Evolutionary conservation across 2,113 vertebrate species (phyloP), one percentile per base, ranked within the genome.

Genomic region (Hucho hucho): DNA sequence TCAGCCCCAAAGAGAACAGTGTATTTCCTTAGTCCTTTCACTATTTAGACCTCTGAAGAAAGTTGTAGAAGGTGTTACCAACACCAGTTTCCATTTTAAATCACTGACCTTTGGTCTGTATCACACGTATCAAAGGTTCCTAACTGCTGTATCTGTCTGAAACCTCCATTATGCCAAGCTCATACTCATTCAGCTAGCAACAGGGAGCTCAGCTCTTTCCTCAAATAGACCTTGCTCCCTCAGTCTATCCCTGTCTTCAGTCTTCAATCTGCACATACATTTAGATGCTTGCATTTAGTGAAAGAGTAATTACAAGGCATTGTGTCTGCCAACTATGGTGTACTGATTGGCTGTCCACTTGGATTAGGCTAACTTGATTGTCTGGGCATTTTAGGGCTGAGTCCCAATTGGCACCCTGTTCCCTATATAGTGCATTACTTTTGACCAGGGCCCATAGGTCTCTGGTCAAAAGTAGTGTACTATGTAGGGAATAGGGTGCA

Each of bases 271-370:
- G 53, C 69, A 71, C 68, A 78, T 65, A 46, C 64, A 83, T 86
- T 84, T 80, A 81, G 79, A 85, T 85, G 84, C 87, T 85, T 87
- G 87, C 87, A 88, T 87, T 87, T 87, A 84, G 74, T 88, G 87
- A 88, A 88, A 85, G 80, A 75, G 81, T 88, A 88, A 88, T 88
- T 78, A 85, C 49, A 73, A 69, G 69, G 75, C 70, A 85, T 88
- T 87, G 85, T 88, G 70, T 59, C 9, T 28, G 43, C 64, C 65
- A 69, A 81, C 84, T 82, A 82, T 85, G 77, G 79, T 71, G 76
- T 75, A 70, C 75, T 82, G 80, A 82, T 85, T 82, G 87, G 78
- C 85, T 88, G 87, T 88, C 87, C 76, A 80, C 81, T 88, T 87
- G 87, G 81, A 88, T 88, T 88, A 87, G 81, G 79, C 72, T 83